Conservation (phyloP, 2,113 vertebrate species). For the Scomber japonicus region DNA sequence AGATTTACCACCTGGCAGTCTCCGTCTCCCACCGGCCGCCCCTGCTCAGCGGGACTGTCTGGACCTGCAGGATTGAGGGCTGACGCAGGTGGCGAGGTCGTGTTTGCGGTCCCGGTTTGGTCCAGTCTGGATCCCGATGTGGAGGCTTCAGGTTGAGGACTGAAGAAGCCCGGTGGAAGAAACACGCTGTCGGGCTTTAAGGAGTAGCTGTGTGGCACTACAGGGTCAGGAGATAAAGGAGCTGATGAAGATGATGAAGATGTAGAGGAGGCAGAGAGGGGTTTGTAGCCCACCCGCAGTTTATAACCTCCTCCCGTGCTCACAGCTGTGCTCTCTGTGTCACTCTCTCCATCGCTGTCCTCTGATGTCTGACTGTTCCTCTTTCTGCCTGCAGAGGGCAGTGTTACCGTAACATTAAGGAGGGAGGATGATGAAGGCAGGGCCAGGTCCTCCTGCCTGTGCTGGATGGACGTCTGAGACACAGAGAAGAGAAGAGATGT, state of each 20-base stretch:
- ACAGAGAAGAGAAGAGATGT: not conserved
- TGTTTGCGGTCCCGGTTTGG: not conserved
- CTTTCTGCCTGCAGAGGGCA: conserved; percentile 25
- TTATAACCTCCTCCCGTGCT: conserved; percentile 25
- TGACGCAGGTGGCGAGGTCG: not conserved
- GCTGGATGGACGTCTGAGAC: conserved; percentile 47
- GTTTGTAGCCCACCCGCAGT: not conserved
- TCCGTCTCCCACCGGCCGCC: not conserved
- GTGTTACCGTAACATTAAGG: not conserved
- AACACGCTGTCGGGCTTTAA: not conserved
- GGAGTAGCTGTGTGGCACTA: not conserved
- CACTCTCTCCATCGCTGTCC: conserved; percentile 10
- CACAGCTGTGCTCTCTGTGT: not conserved
- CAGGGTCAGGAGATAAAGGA: not conserved
- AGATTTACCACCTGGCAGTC: conserved; percentile 60
- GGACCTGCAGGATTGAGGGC: not conserved
- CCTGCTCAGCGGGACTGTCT: not conserved
- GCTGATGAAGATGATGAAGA: not conserved
- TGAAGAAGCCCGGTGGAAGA: not conserved
- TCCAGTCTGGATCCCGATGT: not conserved
- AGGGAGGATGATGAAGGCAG: not conserved
- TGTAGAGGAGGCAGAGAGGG: conserved; percentile 28
- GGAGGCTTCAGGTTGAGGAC: not conserved
- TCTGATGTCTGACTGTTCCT: not conserved
- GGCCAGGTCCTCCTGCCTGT: not conserved